Conservation (phyloP, 2,797 vertebrate genomes). For the Podarcis siculus region DNA sequence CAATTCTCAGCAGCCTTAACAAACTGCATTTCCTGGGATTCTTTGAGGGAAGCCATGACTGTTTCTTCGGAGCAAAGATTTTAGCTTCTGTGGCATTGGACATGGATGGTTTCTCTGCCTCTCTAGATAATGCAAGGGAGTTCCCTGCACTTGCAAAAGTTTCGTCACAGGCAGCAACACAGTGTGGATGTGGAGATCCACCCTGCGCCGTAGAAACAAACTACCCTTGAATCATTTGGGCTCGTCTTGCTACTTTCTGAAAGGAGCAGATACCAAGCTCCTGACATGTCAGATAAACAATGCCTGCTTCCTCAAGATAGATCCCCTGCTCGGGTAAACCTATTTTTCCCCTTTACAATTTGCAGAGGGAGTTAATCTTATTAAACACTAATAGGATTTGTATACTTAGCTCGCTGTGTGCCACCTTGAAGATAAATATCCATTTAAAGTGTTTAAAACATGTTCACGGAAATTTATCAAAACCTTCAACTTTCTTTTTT, state of each 20-base stretch:
- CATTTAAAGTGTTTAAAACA: constrained; percentile 36
- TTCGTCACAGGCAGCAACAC: not conserved
- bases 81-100: not conserved
- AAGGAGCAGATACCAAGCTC: constrained; percentile 4
- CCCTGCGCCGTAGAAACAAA: not conserved
- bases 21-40: too few relatives aligned
- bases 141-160: not conserved
- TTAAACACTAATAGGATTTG: constrained; percentile 50
- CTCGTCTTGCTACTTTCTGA: constrained; percentile 34
- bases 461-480: constrained; percentile 20
- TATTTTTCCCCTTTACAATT: constrained; percentile 1
- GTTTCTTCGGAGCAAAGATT: not conserved
- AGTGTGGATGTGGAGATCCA: not conserved
- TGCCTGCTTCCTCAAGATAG: constrained; percentile 24
- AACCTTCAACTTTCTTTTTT: constrained; percentile 9
- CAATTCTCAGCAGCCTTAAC: too few relatives aligned
- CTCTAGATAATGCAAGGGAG: not conserved
- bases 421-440: constrained; percentile 37
- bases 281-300: constrained; percentile 21
- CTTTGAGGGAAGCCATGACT: too few relatives aligned
- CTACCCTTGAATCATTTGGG: not conserved
- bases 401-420: constrained; percentile 19
- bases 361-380: constrained; percentile 49
- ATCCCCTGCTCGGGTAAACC: constrained; percentile 38
- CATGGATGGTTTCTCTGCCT: not conserved